Evolutionary conservation across 2,797 vertebrate species (phyloP).

Genomic region (Agapornis canus): DNA sequence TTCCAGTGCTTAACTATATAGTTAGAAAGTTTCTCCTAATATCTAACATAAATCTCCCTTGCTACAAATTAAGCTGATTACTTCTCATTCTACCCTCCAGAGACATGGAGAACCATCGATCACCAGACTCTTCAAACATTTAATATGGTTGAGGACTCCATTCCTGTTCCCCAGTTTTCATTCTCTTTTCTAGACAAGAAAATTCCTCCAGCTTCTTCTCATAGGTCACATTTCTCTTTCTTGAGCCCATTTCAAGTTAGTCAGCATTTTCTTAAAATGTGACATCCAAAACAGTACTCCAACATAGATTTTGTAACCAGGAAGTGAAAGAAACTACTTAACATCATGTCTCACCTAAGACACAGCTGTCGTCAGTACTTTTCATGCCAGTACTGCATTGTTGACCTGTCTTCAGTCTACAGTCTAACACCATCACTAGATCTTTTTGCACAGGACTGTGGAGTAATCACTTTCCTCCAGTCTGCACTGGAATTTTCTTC

Average conservation of each 20-base stretch:
- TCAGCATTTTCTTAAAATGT: neutral
- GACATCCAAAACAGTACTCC: neutral
- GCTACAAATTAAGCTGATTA: neutral
- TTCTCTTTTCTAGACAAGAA: neutral
- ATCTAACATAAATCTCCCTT: neutral
- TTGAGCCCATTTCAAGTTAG: neutral
- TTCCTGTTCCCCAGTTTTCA: neutral
- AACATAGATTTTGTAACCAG: neutral
- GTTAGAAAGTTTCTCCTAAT: neutral
- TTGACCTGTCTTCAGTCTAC: neutral
- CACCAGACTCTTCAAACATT: neutral
- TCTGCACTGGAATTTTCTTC: neutral
- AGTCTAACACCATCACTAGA: neutral
- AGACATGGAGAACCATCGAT: neutral
- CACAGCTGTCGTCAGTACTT: neutral
- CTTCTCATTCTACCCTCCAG: neutral
- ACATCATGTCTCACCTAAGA: neutral
- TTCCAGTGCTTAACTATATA: neutral
- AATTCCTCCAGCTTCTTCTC: neutral
- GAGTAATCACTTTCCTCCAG: neutral
- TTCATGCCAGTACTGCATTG: neutral
- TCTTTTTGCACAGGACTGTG: neutral
- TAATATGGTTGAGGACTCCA: neutral
- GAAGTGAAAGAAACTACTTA: neutral
- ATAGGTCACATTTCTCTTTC: neutral